Base-by-base conservation (phyloP, 1,140 invertebrate genomes). In the Cataglyphis hispanica region DNA sequence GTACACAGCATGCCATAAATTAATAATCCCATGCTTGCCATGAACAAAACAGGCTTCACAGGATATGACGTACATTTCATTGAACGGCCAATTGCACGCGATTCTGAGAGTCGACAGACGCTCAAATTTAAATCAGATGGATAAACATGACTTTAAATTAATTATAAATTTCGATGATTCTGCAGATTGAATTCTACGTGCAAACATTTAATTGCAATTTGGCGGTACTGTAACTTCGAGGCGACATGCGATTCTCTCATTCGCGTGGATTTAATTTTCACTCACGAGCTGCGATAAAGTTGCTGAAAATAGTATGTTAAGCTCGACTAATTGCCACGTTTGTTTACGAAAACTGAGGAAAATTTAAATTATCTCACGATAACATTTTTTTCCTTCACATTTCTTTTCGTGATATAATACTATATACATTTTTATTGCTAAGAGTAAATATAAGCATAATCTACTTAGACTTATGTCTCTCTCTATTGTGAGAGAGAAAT, bases 181-280 rank as follows among this genome's bases (percentile, higher is more conserved):
- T 63, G 37, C 34, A 80, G 27, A 61, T 77, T 16, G 63, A 66
- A 46, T 85, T 43, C 56, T 34, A 37, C 19, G 84, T 64, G 61
- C 67, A 53, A 83, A 74, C 78, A 74, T 83, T 64, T 89, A 89
- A 89, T 89, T 89, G 87, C 88, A 89, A 89, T 64, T 72, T 67
- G 53, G 50, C 25, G 56, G 27, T 46, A 46, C 53, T 27, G 46
- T 46, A 84, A 60, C 34, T 60, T 58, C 22, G 8, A 66, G 53
- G 66, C 31, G 63, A 84, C 89, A 90, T 84, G 88, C 89, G 88
- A 90, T 90, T 61, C 72, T 40, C 72, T 78, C 88, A 64, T 77
- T 84, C 61, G 50, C 81, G 37, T 58, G 72, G 43, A 77, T 66
- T 84, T 77, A 84, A 77, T 84, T 84, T 64, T 77, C 81, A 37